Conservation (phyloP, 1,140 invertebrate species). For the Lepidostoma basale region DNA sequence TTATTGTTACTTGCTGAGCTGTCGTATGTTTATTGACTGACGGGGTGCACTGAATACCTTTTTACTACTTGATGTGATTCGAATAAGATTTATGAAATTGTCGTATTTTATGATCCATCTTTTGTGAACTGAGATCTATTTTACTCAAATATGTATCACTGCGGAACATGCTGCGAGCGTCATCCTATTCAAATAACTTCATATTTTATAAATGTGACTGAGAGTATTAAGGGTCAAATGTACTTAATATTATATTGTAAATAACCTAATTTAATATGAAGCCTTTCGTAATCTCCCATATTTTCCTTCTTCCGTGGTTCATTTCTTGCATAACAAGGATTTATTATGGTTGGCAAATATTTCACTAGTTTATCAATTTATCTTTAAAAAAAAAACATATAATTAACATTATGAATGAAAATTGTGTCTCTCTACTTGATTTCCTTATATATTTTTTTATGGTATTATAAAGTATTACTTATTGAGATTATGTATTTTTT, state of each 20-base stretch:
- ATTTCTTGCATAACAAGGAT: too few species aligned
- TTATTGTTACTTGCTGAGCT: slow-evolving; percentile 10
- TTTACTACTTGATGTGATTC: slow-evolving; percentile 26
- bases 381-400: too few species aligned
- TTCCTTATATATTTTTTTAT: neutral
- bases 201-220: slow-evolving; percentile 25
- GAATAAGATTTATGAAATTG: slow-evolving; percentile 13
- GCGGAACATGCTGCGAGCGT: neutral
- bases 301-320: too few species aligned
- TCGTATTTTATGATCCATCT: neutral
- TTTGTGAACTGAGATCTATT: neutral
- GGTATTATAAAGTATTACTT: slow-evolving; percentile 1
- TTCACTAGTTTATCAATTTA: too few species aligned
- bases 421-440: neutral
- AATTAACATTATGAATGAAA: neutral
- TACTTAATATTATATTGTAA: slow-evolving; percentile 21
- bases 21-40: slow-evolving; percentile 34
- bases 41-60: slow-evolving; percentile 38
- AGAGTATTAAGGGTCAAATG: slow-evolving; percentile 24
- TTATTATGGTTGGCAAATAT: too few species aligned
- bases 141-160: slow-evolving; percentile 8
- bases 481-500: slow-evolving; percentile 17
- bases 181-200: neutral
- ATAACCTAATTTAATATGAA: neutral
- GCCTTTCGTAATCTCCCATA: too few species aligned